Conservation (phyloP, 2,888 invertebrate species). For the Azorinus chamasolen region DNA sequence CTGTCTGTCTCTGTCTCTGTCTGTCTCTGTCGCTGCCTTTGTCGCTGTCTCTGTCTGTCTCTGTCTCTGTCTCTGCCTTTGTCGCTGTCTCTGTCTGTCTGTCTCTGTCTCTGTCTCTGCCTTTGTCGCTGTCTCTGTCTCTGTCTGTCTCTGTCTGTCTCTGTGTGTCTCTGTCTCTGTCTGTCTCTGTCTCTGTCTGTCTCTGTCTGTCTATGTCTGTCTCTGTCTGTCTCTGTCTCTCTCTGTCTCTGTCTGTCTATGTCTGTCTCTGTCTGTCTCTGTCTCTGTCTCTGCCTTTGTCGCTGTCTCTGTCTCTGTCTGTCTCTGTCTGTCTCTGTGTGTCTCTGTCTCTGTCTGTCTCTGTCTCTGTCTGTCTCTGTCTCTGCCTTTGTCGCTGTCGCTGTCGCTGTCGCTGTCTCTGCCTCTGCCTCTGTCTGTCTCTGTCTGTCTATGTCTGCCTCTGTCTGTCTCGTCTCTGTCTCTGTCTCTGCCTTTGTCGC, state of each 20-base stretch:
- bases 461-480: too few species aligned
- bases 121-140: constrained; percentile 1
- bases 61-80: too few species aligned
- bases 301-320: constrained; percentile 12
- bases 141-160: constrained; percentile 1
- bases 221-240: too few species aligned
- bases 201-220: too few species aligned
- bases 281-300: constrained; percentile 10
- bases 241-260: too few species aligned
- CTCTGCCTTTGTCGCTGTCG: constrained; percentile 5
- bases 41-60: neutral
- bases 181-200: neutral
- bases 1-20: constrained; percentile 1
- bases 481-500: neutral
- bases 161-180: neutral
- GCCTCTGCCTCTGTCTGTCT: too few species aligned
- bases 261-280: constrained; percentile 10
- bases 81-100: constrained; percentile 4
- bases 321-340: neutral
- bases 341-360: constrained; percentile 10
- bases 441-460: too few species aligned
- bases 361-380: constrained; percentile 7
- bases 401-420: neutral
- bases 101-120: constrained; percentile 6
- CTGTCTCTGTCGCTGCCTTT: constrained; percentile 2